A percentile compares a stretch with the other conserved stretches of the same genome.
Evolutionary conservation across 2,113 vertebrate species (phyloP).

Genomic region (Grammomys surdaster): DNA sequence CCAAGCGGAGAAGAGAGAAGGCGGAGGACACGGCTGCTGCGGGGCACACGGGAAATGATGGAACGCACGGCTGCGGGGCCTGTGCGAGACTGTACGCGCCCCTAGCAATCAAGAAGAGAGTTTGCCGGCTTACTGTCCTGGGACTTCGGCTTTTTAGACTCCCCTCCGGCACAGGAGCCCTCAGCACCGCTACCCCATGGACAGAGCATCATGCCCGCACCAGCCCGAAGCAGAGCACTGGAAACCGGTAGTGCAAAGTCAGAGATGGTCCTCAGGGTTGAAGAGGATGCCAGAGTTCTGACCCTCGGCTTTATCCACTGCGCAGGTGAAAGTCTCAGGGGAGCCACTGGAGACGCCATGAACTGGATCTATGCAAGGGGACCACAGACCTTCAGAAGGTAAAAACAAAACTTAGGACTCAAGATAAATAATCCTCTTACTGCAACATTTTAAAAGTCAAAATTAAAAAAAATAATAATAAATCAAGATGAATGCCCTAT

Average conservation of each 20-base stretch:
- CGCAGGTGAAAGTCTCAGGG: neutral
- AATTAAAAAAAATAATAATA: neutral
- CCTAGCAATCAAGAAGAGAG: neutral
- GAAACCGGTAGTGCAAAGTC: neutral
- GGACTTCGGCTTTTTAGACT: neutral
- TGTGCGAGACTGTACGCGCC: neutral
- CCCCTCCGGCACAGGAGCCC: neutral
- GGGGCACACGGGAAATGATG: neutral
- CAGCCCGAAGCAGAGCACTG: neutral
- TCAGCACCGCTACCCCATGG: neutral
- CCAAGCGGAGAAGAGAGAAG: neutral
- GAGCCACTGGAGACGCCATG: neutral
- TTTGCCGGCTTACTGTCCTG: neutral
- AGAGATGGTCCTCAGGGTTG: neutral
- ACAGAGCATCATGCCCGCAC: neutral
- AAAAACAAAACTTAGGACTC: neutral
- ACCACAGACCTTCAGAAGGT: neutral
- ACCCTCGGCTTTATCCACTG: neutral
- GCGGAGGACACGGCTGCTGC: too few relatives aligned
- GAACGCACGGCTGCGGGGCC: neutral
- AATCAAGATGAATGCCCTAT: neutral
- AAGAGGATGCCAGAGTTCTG: neutral
- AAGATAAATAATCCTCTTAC: neutral
- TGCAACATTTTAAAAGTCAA: neutral
- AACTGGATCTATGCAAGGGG: neutral